A percentile compares a stretch with the other conserved stretches of the same genome.
Conservation (phyloP, 2,113 vertebrate species). For the Gymnogyps californianus region DNA sequence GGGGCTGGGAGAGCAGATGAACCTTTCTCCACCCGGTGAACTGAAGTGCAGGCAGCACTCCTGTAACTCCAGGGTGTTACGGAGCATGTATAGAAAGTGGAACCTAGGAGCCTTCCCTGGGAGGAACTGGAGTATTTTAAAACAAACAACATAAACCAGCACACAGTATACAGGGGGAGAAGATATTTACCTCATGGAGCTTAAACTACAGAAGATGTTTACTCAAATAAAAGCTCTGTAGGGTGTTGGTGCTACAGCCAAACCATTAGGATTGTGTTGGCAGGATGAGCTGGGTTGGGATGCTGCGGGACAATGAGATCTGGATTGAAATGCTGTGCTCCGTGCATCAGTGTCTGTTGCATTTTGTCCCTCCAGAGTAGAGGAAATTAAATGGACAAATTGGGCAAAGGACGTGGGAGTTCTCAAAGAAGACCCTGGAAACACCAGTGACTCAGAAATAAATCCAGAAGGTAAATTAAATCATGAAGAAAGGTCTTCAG, state of each 20-base stretch:
- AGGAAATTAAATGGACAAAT: conserved; percentile 90
- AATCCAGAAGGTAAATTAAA: conserved; percentile 58
- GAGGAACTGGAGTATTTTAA: neutral
- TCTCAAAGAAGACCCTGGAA: conserved; percentile 88
- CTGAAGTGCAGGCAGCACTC: neutral
- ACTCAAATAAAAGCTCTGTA: neutral
- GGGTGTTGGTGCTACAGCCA: neutral
- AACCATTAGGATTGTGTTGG: neutral
- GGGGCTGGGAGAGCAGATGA: neutral
- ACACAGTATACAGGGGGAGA: neutral
- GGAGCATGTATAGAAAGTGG: neutral
- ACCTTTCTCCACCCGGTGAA: neutral
- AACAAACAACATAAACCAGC: neutral
- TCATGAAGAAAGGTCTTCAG: neutral
- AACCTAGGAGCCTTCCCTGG: neutral
- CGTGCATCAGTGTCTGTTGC: neutral
- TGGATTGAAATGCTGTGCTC: neutral
- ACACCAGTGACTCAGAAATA: conserved; percentile 28
- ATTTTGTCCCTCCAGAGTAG: conserved; percentile 78
- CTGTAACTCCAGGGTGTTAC: neutral
- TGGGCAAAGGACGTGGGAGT: conserved; percentile 86
- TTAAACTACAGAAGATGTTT: neutral
- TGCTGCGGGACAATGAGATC: neutral
- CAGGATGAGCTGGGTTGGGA: neutral
- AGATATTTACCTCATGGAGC: neutral